Evolutionary conservation across 2,888 invertebrate species (phyloP), one percentile per base, ranked within the genome.

Genomic region (Lepidocyrtoides sp.): DNA sequence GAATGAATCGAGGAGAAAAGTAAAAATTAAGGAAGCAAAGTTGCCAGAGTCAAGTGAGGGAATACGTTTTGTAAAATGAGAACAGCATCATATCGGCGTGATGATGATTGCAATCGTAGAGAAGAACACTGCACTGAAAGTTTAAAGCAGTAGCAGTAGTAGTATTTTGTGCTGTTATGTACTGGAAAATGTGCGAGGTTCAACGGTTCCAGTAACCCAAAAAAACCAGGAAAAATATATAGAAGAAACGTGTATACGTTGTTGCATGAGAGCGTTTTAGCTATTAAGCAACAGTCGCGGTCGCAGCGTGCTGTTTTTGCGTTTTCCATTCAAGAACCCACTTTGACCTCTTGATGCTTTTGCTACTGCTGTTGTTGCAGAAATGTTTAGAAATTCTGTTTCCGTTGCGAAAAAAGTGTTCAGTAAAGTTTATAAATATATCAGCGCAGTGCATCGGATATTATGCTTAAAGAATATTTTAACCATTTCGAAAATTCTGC

Each of bases 371-470:
- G 75, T 23, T 66, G 83, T 23, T 44, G 54, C 48, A 48, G 20
- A 84, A 51, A 20, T 83, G 63, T 83, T 82, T 82, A 82, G 63
- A 26, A 83, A 83, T 84, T 84, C 69, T 69, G 48, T 51, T 84
- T 66, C 84, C 26, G 57, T 86, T 69, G 12, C 48, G 48, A 36
- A 66, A 51, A 63, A 77, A 36, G 51, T 48, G 77, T 77, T n/a
- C 23, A 14, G 57, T 14, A 72, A 63, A 72, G 0, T 23, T n/a
- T 26, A 82, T 36, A 72, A 44, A 44, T 72, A 72, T 8, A 44
- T 23, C 3, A 63, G 10, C 57, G 14, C 57, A 3, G 10, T 20
- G 5, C 5, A 20, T 36, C 2, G 36, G 36, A 36, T 36, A 36
- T 2, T 36, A 36, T 36, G 36, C 36, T 36, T 36, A 36, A 20